phyloP scores from a whole-genome alignment of 2,888 invertebrate species.

The Rotaria magnacalcarata region DNA sequence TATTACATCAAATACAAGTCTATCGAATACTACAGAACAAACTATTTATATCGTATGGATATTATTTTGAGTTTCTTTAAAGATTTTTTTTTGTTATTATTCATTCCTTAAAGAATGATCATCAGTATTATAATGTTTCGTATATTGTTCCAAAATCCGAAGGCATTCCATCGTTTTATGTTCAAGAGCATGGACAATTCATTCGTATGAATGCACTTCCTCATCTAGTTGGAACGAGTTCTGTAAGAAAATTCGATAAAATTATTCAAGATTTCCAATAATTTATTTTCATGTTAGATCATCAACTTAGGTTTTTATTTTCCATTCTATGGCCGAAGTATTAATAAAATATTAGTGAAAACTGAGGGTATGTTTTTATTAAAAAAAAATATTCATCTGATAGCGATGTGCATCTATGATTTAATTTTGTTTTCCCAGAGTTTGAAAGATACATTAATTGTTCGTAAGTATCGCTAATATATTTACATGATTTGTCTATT shows the following conservation, averaged over 20 bases:
- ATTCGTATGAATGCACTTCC: neutral
- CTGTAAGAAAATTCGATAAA: neutral
- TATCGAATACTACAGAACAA: neutral
- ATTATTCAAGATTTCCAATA: neutral
- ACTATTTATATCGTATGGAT: neutral
- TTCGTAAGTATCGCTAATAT: too few relatives aligned
- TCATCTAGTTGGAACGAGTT: neutral
- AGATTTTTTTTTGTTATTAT: too few relatives aligned
- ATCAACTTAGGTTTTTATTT: constrained; percentile 78
- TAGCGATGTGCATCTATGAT: neutral
- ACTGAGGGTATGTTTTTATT: constrained; percentile 65
- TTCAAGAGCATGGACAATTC: neutral
- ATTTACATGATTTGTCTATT: too few relatives aligned
- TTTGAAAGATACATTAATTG: too few relatives aligned
- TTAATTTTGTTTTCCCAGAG: neutral
- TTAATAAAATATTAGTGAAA: constrained; percentile 84
- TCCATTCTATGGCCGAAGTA: constrained; percentile 86
- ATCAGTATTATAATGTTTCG: constrained; percentile 12
- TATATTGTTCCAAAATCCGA: constrained; percentile 11
- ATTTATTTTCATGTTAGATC: neutral
- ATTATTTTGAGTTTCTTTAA: neutral
- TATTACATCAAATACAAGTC: neutral
- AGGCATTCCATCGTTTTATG: neutral
- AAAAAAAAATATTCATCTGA: too few relatives aligned
- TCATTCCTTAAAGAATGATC: neutral